These are phyloP conservation scores for Chinchilla lanigera DNA, from an alignment of 2,113 vertebrate genomes.

Conservation along the genomic window DNA sequence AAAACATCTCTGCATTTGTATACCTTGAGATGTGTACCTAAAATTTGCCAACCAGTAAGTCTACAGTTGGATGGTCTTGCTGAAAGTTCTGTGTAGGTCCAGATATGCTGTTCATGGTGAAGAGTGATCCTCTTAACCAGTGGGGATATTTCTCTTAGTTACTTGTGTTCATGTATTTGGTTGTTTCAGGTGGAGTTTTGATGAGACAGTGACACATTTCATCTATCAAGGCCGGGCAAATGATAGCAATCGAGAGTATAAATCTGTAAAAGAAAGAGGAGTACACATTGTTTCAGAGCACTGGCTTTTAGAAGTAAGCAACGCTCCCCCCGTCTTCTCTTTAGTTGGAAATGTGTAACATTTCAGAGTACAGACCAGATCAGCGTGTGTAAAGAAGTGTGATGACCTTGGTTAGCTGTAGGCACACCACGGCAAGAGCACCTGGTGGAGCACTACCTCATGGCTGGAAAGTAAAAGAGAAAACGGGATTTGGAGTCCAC, in stretches of 20 bases:
- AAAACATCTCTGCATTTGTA: not conserved
- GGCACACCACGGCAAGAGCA: not conserved
- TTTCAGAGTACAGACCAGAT: not conserved
- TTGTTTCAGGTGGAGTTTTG: conserved; percentile 93
- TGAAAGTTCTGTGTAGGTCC: not conserved
- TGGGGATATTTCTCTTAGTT: conserved; percentile 36
- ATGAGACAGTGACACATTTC: conserved; percentile 97
- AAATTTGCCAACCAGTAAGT: not conserved
- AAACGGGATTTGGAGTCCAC: not conserved
- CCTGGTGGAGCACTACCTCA: not conserved
- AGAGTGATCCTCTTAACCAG: conserved; percentile 31
- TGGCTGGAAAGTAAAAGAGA: not conserved
- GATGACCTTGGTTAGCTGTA: not conserved
- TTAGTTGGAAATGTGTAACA: not conserved
- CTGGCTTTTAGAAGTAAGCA: conserved; percentile 95
- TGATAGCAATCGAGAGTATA: conserved; percentile 95
- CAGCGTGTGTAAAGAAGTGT: not conserved
- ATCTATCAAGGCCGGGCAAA: conserved; percentile 97
- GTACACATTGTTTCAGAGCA: conserved; percentile 95
- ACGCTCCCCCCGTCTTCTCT: not conserved
- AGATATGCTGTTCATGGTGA: not conserved
- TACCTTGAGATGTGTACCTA: not conserved
- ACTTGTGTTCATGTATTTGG: not conserved
- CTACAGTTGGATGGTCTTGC: not conserved
- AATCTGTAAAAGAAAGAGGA: conserved; percentile 92